Percentiles rank a stretch among this genome's conserved stretches.
Conservation (phyloP, 1,140 invertebrate genomes). For the Triops cancriformis region DNA sequence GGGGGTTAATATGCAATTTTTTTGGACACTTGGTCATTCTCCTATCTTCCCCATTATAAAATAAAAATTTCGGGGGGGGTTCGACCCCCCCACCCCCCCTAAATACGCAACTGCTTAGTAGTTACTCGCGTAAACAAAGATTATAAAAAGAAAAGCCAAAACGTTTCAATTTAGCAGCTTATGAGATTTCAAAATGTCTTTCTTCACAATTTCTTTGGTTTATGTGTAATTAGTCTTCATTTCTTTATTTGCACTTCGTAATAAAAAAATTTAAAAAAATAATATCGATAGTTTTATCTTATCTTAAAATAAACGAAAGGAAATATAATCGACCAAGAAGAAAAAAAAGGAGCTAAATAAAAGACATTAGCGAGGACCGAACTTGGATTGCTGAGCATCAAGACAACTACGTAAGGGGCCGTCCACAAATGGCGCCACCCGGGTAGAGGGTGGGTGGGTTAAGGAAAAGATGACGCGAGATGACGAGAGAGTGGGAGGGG, state of each 20-base stretch:
- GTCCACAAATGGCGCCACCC: too few species aligned
- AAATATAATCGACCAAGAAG: background rate
- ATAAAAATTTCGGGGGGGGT: too few species aligned
- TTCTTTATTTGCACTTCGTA: background rate
- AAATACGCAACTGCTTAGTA: too few species aligned
- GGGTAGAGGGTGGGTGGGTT: too few species aligned
- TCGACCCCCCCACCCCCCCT: too few species aligned
- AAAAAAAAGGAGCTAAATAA: background rate
- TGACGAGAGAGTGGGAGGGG: too few species aligned
- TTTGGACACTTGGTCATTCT: too few species aligned
- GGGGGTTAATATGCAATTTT: too few species aligned
- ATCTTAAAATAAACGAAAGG: background rate
- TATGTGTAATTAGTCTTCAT: background rate
- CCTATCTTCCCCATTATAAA: too few species aligned
- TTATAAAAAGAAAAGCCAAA: background rate
- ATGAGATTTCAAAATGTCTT: background rate
- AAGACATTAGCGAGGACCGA: background rate
- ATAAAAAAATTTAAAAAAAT: background rate
- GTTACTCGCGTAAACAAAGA: background rate
- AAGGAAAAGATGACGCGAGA: too few species aligned
- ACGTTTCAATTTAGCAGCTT: background rate
- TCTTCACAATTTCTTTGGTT: background rate
- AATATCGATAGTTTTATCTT: background rate
- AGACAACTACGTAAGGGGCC: background rate
- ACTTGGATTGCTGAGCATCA: background rate